A percentile compares a stretch with the other conserved stretches of the same genome.
phyloP scores from a whole-genome alignment of 2,888 invertebrate genomes.

The Tiliacea aurago region DNA sequence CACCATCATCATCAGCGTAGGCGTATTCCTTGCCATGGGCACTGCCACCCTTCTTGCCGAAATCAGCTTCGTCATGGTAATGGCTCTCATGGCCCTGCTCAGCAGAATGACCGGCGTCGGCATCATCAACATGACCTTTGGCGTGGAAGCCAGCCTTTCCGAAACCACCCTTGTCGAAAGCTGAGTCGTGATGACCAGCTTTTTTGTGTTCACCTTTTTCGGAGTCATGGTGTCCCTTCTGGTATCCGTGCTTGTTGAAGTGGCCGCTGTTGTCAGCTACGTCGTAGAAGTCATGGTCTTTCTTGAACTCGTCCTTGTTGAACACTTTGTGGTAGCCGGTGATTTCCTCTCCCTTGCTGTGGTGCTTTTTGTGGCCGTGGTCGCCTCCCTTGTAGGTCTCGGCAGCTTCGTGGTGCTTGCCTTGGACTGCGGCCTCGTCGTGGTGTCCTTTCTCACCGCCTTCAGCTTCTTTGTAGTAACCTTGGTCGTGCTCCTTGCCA shows the following conservation, averaged over 20 bases:
- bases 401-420: slow-evolving; percentile 88
- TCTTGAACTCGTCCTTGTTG: slow-evolving; percentile 94
- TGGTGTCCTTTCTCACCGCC: slow-evolving; percentile 90
- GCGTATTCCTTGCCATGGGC: slow-evolving; percentile 86
- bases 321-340: slow-evolving; percentile 94
- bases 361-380: slow-evolving; percentile 90
- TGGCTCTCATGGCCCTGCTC: slow-evolving; percentile 90
- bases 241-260: slow-evolving; percentile 91
- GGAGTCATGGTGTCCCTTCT: slow-evolving; percentile 89
- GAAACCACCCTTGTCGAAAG: slow-evolving; percentile 86
- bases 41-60: slow-evolving; percentile 88
- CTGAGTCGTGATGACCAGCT: slow-evolving; percentile 89
- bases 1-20: slow-evolving; percentile 80
- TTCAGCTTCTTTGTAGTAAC: slow-evolving; percentile 87
- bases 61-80: slow-evolving; percentile 89
- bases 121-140: slow-evolving; percentile 89
- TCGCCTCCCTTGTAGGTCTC: slow-evolving; percentile 90
- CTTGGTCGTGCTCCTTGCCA: slow-evolving; percentile 88
- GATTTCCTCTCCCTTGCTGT: slow-evolving; percentile 93
- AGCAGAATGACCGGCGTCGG: slow-evolving; percentile 89
- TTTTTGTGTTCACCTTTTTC: slow-evolving; percentile 90
- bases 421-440: slow-evolving; percentile 89
- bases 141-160: slow-evolving; percentile 91
- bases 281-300: slow-evolving; percentile 94
- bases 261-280: slow-evolving; percentile 92